Percentiles rank a stretch among this genome's conserved stretches.
Evolutionary conservation across 2,113 vertebrate species (phyloP).

Genomic region (mouse (Mus musculus)): DNA sequence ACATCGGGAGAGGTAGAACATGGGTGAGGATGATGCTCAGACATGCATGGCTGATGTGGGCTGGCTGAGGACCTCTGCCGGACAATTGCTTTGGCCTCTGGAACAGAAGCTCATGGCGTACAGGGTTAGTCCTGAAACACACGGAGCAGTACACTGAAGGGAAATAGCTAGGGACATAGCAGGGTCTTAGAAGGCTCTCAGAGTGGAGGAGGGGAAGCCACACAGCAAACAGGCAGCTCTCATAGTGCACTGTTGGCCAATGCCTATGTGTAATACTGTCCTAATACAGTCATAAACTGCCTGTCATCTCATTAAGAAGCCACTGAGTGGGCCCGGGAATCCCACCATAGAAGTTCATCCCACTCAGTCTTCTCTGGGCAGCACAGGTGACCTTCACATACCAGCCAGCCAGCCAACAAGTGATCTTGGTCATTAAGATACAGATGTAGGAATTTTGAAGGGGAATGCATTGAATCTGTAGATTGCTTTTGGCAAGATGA

Average conservation of each 20-base stretch:
- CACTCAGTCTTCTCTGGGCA: background rate
- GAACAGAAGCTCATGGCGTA: background rate
- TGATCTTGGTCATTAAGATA: background rate
- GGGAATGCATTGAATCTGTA: too few species aligned
- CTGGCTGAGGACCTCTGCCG: background rate
- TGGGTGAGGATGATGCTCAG: background rate
- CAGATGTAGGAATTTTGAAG: background rate
- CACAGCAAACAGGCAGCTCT: background rate
- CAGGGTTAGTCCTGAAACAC: background rate
- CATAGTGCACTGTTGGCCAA: background rate
- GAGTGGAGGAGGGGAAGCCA: background rate
- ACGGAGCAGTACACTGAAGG: background rate
- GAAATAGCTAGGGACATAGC: background rate
- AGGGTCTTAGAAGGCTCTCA: background rate
- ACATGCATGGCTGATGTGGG: background rate
- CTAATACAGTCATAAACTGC: background rate
- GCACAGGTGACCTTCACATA: background rate
- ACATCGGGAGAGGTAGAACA: background rate
- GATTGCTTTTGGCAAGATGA: too few species aligned
- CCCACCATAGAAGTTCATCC: background rate
- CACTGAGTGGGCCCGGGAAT: background rate
- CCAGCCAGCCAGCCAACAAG: background rate
- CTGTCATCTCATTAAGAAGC: constrained; percentile 34
- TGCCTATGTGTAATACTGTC: background rate
- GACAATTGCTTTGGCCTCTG: rapidly evolving